Conservation (phyloP, 2,113 vertebrate genomes). For the Psettodes erumei region DNA sequence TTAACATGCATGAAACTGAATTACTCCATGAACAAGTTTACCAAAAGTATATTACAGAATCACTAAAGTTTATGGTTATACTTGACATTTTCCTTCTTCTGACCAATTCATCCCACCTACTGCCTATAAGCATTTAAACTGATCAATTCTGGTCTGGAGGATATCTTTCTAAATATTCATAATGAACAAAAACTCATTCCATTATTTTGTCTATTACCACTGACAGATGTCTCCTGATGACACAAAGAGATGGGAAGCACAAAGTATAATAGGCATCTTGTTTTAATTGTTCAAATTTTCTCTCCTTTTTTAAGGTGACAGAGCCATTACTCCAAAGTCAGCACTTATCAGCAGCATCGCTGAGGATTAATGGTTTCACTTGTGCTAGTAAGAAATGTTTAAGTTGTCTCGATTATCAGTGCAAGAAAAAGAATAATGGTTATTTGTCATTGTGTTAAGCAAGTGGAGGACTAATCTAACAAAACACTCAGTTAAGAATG, state of each 20-base stretch:
- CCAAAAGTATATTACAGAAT: background rate
- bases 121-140: background rate
- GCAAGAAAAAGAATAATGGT: constrained; percentile 98
- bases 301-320: constrained; percentile 89
- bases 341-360: constrained; percentile 96
- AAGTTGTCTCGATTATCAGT: constrained; percentile 99
- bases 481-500: constrained; percentile 82
- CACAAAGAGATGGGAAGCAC: constrained; percentile 86
- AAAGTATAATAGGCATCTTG: constrained; percentile 94
- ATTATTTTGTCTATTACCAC: constrained; percentile 90
- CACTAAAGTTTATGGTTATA: too few species aligned
- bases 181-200: constrained; percentile 69
- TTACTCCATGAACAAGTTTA: background rate
- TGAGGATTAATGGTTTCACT: constrained; percentile 99
- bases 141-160: background rate
- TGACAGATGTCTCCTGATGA: constrained; percentile 90
- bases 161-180: constrained; percentile 10
- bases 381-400: constrained; percentile 97
- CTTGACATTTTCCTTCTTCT: background rate
- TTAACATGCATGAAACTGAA: background rate
- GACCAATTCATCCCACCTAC: background rate
- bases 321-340: constrained; percentile 98
- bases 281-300: constrained; percentile 98
- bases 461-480: constrained; percentile 88
- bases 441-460: constrained; percentile 99